A percentile compares a stretch with the other conserved stretches of the same genome.
Evolutionary conservation across 2,888 invertebrate species (phyloP).

Genomic region (Caenorhabditis parvicauda): DNA sequence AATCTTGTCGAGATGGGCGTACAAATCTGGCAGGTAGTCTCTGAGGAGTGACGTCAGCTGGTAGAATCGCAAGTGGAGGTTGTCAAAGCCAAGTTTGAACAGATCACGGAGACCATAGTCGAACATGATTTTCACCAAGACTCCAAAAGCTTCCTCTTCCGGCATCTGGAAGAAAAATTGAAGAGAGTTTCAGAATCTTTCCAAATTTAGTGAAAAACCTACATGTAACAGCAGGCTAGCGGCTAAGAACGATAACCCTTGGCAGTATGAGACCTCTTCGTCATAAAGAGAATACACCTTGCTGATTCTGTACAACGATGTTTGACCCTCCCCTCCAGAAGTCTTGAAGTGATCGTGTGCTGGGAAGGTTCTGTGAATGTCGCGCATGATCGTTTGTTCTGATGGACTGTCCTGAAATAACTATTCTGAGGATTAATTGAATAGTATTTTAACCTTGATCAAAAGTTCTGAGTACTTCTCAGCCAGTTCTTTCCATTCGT

Average conservation of each 20-base stretch:
- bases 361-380: slow-evolving; percentile 96
- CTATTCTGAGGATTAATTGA: not conserved
- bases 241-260: slow-evolving; percentile 94
- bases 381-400: slow-evolving; percentile 90
- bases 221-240: slow-evolving; percentile 93
- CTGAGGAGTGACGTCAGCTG: slow-evolving; percentile 90
- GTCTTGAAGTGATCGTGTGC: slow-evolving; percentile 92
- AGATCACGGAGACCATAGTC: slow-evolving; percentile 88
- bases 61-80: slow-evolving; percentile 87
- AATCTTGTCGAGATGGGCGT: slow-evolving; percentile 69
- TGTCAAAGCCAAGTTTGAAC: slow-evolving; percentile 89
- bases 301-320: slow-evolving; percentile 88
- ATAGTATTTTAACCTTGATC: not conserved
- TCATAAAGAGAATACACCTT: slow-evolving; percentile 95
- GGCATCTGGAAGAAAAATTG: slow-evolving; percentile 96
- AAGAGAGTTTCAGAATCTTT: not conserved
- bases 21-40: slow-evolving; percentile 67
- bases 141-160: slow-evolving; percentile 97
- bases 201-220: slow-evolving; percentile 11
- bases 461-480: no score
- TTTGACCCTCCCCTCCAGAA: slow-evolving; percentile 86
- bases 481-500: no score
- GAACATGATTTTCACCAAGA: slow-evolving; percentile 93
- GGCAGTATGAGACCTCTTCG: slow-evolving; percentile 96
- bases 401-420: slow-evolving; percentile 73